Evolutionary conservation across 1,140 invertebrate genomes (phyloP).

Genomic region (Tribolium castaneum): DNA sequence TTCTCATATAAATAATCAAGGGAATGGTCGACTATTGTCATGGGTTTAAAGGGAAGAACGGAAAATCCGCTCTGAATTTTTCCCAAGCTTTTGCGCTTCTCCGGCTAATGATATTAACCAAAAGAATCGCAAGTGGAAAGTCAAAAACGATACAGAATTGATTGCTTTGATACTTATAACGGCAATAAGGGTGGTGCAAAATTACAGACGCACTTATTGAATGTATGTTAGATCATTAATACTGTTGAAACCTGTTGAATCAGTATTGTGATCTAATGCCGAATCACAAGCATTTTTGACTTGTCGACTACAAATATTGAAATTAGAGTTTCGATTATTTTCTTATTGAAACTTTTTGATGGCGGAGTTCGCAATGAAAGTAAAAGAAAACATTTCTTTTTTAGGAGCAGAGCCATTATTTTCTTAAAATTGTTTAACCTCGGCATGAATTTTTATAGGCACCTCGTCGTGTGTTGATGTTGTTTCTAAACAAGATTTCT

Average conservation of each 20-base stretch:
- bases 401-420: not conserved
- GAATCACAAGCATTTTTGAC: no score
- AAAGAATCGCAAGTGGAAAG: no score
- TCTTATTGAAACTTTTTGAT: not conserved
- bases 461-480: not conserved
- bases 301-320: no score
- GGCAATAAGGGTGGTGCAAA: not conserved
- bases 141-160: no score
- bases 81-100: no score
- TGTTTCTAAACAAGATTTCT: slow-evolving; percentile 21
- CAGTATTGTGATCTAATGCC: not conserved
- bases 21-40: not conserved
- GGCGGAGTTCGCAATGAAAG: not conserved
- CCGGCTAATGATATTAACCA: no score
- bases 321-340: no score
- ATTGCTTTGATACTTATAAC: no score
- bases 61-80: no score
- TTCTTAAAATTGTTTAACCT: not conserved
- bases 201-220: no score
- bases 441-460: not conserved
- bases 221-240: no score
- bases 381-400: not conserved
- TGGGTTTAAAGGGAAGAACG: not conserved
- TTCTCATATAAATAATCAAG: not conserved
- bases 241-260: not conserved